These are phyloP conservation scores for Drosophila limbata DNA, from an alignment of 2,888 invertebrate genomes.

Conservation along the genomic window DNA sequence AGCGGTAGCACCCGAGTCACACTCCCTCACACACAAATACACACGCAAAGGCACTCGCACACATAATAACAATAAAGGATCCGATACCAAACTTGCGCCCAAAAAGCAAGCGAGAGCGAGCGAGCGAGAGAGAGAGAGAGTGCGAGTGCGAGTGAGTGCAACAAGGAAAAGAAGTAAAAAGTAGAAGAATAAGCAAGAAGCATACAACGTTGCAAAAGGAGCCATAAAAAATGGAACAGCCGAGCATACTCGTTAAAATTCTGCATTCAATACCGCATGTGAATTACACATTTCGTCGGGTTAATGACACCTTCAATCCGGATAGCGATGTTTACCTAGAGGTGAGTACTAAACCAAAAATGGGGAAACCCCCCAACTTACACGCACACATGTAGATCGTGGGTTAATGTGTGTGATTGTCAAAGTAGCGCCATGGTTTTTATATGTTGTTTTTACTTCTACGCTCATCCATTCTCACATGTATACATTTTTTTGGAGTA, in stretches of 20 bases:
- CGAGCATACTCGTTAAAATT: slow-evolving; percentile 93
- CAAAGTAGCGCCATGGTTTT: slow-evolving; percentile 11
- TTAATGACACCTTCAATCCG: slow-evolving; percentile 96
- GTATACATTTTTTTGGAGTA: slow-evolving; percentile 29
- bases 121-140: slow-evolving; percentile 4
- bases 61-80: slow-evolving; percentile 51
- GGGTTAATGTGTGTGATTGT: neutral
- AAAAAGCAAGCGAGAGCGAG: slow-evolving; percentile 28
- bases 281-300: slow-evolving; percentile 94
- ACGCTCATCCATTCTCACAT: neutral
- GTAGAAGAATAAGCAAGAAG: slow-evolving; percentile 25
- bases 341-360: slow-evolving; percentile 86
- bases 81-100: slow-evolving; percentile 24
- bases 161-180: slow-evolving; percentile 31
- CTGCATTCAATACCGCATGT: slow-evolving; percentile 96
- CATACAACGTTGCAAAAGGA: slow-evolving; percentile 49
- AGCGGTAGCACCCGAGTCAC: slow-evolving; percentile 27
- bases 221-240: slow-evolving; percentile 88
- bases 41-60: slow-evolving; percentile 32
- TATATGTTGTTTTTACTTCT: slow-evolving; percentile 7
- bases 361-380: slow-evolving; percentile 14
- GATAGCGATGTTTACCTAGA: slow-evolving; percentile 95
- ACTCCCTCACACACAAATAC: slow-evolving; percentile 34
- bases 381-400: neutral
- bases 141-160: slow-evolving; percentile 44